Conservation (phyloP, 1,140 invertebrate genomes). For the Bombus turneri region DNA sequence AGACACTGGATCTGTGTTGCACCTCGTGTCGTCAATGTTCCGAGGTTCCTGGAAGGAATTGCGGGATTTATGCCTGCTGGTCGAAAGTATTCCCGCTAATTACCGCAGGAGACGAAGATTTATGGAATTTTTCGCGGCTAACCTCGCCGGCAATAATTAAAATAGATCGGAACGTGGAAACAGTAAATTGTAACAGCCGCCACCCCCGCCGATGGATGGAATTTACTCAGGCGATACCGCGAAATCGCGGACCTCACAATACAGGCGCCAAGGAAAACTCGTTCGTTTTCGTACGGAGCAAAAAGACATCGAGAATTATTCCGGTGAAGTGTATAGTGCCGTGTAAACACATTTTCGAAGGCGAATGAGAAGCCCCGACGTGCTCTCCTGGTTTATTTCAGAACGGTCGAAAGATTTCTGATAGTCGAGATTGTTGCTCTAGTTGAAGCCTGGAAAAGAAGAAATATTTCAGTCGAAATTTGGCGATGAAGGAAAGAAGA, state of each 20-base stretch:
- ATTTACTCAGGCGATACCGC: slow-evolving; percentile 44
- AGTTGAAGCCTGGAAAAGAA: background rate
- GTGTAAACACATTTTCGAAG: slow-evolving; percentile 45
- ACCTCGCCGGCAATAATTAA: slow-evolving; percentile 28
- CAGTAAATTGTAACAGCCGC: slow-evolving; percentile 34
- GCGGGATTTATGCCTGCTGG: slow-evolving; percentile 17
- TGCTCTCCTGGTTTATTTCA: slow-evolving; percentile 25
- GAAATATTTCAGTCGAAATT: background rate
- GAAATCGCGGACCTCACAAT: slow-evolving; percentile 26
- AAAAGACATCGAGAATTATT: slow-evolving; percentile 49
- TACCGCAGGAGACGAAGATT: slow-evolving; percentile 38
- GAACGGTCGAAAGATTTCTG: slow-evolving; percentile 22
- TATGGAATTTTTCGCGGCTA: slow-evolving; percentile 38
- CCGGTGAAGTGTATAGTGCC: slow-evolving; percentile 41
- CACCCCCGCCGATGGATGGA: slow-evolving; percentile 3
- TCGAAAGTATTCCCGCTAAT: slow-evolving; percentile 36
- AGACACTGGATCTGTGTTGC: background rate
- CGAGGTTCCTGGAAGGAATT: slow-evolving; percentile 33
- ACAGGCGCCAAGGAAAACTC: slow-evolving; percentile 45
- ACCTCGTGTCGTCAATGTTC: slow-evolving; percentile 27
- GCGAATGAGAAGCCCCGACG: background rate
- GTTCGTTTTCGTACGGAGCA: slow-evolving; percentile 47
- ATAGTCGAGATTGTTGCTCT: slow-evolving; percentile 1
- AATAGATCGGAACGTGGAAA: slow-evolving; percentile 55
- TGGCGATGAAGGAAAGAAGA: background rate